phyloP scores from a whole-genome alignment of 2,797 vertebrate genomes.

The Lithobates pipiens region DNA sequence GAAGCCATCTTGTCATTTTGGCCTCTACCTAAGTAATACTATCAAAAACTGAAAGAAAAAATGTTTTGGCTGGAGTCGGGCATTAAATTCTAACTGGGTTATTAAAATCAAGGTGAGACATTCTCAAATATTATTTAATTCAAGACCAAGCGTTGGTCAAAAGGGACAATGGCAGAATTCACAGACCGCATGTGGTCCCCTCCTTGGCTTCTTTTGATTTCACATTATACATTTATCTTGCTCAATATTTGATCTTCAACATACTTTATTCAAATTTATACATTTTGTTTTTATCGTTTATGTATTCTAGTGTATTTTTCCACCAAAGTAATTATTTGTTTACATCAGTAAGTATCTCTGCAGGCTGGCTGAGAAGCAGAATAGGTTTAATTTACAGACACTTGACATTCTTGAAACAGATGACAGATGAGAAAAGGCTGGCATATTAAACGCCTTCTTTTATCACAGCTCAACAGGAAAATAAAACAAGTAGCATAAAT shows the following conservation, averaged over 20 bases:
- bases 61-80: no score
- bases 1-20: no score
- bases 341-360: constrained; percentile 60
- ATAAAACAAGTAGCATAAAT: constrained; percentile 22
- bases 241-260: constrained; percentile 63
- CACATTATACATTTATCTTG: constrained; percentile 51
- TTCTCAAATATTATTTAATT: neutral
- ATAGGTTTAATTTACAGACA: constrained; percentile 67
- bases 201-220: constrained; percentile 5
- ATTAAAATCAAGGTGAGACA: no score
- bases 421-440: constrained; percentile 66
- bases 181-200: no score
- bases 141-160: neutral
- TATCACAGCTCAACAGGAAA: constrained; percentile 55
- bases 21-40: no score
- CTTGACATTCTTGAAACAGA: constrained; percentile 65
- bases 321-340: constrained; percentile 62
- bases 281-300: neutral
- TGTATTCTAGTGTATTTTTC: neutral
- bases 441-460: constrained; percentile 68
- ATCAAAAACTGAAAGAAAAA: no score
- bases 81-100: no score
- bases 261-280: constrained; percentile 51
- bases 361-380: constrained; percentile 16
- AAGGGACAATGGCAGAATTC: no score